Conservation (phyloP, 2,888 invertebrate genomes). For the Nyleta sp. region DNA sequence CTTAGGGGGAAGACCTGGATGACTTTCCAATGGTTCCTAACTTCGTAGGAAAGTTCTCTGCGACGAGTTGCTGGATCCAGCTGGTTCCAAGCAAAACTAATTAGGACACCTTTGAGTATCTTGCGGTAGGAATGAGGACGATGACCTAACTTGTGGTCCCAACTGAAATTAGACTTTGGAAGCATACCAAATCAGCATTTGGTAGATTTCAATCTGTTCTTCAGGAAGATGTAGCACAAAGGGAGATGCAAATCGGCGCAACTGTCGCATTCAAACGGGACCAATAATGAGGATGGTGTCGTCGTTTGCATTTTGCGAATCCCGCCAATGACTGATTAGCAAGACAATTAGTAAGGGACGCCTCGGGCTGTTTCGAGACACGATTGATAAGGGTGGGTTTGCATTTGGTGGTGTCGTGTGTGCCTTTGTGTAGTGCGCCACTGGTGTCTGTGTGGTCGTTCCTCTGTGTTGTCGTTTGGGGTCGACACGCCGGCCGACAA, state of each 20-base stretch:
- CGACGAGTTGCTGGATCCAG: too few species aligned
- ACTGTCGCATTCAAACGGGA: background rate
- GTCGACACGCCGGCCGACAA: constrained; percentile 27
- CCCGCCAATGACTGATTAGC: background rate
- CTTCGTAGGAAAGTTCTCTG: too few species aligned
- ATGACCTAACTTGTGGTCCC: too few species aligned
- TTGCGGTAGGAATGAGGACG: too few species aligned
- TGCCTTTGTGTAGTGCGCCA: background rate
- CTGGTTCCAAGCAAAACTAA: too few species aligned
- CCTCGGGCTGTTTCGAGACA: background rate
- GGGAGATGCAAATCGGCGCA: constrained; percentile 1
- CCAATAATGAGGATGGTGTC: background rate
- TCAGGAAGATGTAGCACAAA: constrained; percentile 6
- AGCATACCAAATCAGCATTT: too few species aligned
- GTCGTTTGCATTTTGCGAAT: background rate
- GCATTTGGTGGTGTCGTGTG: background rate
- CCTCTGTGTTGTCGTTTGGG: constrained; percentile 12
- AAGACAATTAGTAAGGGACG: background rate
- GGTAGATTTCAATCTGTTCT: too few species aligned
- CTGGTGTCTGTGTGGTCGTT: background rate
- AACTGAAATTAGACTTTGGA: too few species aligned
- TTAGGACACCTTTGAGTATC: too few species aligned
- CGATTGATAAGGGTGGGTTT: background rate
- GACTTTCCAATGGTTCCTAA: too few species aligned
- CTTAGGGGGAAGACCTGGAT: too few species aligned